Percentiles rank a stretch among this genome's conserved stretches.
These are phyloP conservation scores for Thereva unica DNA, from an alignment of 2,888 invertebrate species.

Conservation along the genomic window DNA sequence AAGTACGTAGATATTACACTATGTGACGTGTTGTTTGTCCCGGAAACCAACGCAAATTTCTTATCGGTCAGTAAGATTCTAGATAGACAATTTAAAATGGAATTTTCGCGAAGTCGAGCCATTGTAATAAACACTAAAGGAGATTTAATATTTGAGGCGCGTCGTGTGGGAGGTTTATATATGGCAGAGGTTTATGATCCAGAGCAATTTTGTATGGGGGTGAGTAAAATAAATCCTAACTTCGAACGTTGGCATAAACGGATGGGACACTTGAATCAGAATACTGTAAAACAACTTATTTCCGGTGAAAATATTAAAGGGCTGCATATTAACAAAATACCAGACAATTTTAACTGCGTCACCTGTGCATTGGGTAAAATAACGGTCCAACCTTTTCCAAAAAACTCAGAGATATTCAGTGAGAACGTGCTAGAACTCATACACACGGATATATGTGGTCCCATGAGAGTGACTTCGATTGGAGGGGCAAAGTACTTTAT, in stretches of 20 bases:
- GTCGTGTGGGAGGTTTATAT: not conserved
- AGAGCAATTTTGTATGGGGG: too few relatives aligned
- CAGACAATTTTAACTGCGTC: conserved; percentile 8
- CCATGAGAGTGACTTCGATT: conserved; percentile 39
- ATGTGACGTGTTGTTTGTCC: not conserved
- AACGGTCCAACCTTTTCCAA: conserved; percentile 29
- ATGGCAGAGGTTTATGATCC: not conserved
- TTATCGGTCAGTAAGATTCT: not conserved
- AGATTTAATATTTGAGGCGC: not conserved
- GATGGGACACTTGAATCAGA: not conserved
- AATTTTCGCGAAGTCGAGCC: not conserved
- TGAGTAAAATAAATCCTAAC: not conserved
- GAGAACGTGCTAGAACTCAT: not conserved
- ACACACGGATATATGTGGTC: conserved; percentile 39
- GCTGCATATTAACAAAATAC: conserved; percentile 5
- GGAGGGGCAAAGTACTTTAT: conserved; percentile 42
- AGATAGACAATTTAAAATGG: not conserved
- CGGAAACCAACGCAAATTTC: not conserved
- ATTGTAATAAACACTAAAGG: not conserved
- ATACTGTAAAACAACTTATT: not conserved
- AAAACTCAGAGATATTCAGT: not conserved
- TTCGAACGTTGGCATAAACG: not conserved
- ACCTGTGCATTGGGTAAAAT: conserved; percentile 39
- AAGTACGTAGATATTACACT: not conserved
- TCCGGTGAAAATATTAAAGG: not conserved